A percentile compares a stretch with the other conserved stretches of the same genome.
Conservation (phyloP, 2,113 vertebrate species). For the Furnarius figulus region DNA sequence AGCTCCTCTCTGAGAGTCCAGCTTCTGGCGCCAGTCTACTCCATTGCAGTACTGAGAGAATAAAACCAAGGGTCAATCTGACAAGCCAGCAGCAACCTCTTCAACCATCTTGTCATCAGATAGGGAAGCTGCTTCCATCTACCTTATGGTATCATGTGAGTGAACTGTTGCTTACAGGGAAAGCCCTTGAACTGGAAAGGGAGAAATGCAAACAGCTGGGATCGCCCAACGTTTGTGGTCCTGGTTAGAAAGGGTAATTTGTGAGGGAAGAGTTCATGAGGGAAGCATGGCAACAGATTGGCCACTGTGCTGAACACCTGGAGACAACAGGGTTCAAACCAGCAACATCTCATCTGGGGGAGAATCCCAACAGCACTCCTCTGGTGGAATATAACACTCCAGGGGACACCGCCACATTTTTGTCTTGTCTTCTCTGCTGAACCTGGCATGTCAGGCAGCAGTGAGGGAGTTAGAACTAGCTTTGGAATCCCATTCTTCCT, state of each 20-base stretch:
- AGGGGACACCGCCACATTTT: rapidly evolving
- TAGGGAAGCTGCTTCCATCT: not conserved
- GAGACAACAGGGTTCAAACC: not conserved
- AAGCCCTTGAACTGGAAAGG: not conserved
- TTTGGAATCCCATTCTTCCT: conserved; percentile 37
- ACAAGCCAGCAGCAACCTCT: not conserved
- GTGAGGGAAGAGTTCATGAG: not conserved
- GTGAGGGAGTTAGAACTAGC: conserved; percentile 25
- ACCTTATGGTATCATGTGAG: rapidly evolving
- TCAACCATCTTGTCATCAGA: not conserved
- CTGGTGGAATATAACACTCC: not conserved
- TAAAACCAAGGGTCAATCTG: not conserved
- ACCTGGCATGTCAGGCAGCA: conserved; percentile 35
- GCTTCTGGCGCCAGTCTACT: conserved; percentile 98
- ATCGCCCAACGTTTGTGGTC: not conserved
- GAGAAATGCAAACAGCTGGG: not conserved
- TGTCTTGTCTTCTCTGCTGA: conserved; percentile 11
- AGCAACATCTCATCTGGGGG: not conserved
- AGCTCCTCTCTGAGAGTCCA: conserved; percentile 96
- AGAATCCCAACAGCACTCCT: not conserved
- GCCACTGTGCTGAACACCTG: not conserved
- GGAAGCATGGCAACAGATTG: not conserved
- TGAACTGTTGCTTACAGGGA: not conserved
- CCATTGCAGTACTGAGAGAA: conserved; percentile 90
- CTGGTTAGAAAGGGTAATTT: not conserved